Percentiles rank a stretch among this genome's conserved stretches.
phyloP scores from a whole-genome alignment of 2,797 vertebrate species.

The Bufotes viridis region DNA sequence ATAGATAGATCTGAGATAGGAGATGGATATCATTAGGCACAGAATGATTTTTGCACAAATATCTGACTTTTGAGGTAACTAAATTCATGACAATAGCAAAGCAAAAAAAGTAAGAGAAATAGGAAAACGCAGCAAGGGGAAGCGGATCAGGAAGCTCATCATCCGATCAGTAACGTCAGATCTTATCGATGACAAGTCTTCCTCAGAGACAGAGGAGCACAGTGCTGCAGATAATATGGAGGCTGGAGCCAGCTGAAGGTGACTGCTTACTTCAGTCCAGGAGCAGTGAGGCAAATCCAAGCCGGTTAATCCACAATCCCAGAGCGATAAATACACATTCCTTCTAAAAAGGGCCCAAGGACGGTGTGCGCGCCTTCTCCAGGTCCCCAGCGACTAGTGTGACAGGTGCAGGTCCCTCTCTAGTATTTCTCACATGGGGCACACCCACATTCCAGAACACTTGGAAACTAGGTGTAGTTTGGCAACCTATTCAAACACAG shows the following conservation, averaged over 20 bases:
- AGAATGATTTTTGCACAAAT: too few relatives aligned
- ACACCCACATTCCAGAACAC: conserved; percentile 59
- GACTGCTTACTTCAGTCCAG: conserved; percentile 42
- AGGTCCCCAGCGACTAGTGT: conserved; percentile 35
- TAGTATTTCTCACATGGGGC: conserved; percentile 41
- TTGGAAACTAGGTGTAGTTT: conserved; percentile 47
- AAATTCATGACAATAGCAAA: not conserved
- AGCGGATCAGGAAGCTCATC: not conserved
- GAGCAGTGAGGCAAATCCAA: conserved; percentile 27
- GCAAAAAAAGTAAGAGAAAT: not conserved
- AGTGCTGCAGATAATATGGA: not conserved
- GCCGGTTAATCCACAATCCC: conserved; percentile 55
- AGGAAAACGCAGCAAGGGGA: not conserved
- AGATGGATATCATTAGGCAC: too few relatives aligned
- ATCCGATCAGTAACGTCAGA: not conserved
- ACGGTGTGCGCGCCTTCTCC: conserved; percentile 16
- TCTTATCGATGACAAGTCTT: not conserved
- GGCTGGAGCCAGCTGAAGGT: not conserved
- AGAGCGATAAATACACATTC: conserved; percentile 38
- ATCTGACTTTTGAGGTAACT: too few relatives aligned
- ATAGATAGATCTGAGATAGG: too few relatives aligned
- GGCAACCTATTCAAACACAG: conserved; percentile 42
- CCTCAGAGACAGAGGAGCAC: too few relatives aligned
- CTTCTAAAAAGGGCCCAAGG: conserved; percentile 12
- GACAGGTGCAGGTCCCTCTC: conserved; percentile 48